Conservation (phyloP, 2,113 vertebrate species). For the Sminthopsis crassicaudata region DNA sequence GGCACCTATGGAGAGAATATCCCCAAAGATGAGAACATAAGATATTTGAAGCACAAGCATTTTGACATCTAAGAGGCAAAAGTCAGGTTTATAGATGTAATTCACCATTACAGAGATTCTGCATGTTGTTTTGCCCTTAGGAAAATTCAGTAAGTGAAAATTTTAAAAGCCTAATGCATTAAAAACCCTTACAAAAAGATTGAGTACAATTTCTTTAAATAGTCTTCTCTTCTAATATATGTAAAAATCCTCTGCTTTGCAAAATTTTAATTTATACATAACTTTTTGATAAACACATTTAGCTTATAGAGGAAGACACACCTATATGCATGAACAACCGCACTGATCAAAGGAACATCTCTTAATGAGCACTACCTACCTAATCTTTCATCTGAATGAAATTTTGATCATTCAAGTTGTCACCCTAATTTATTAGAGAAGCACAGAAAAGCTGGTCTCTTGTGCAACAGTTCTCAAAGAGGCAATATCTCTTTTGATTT, state of each 20-base stretch:
- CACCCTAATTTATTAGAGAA: neutral
- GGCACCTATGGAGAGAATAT: neutral
- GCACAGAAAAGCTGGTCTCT: neutral
- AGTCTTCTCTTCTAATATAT: neutral
- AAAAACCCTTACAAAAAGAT: neutral
- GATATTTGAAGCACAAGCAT: neutral
- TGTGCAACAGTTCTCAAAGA: conserved; percentile 5
- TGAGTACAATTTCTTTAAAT: neutral
- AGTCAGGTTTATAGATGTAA: neutral
- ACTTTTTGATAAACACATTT: conserved; percentile 2
- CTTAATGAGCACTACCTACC: conserved; percentile 30
- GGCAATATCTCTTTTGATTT: neutral
- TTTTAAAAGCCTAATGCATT: neutral
- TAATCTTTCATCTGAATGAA: conserved; percentile 13
- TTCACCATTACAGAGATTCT: neutral
- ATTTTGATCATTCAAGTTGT: conserved; percentile 12
- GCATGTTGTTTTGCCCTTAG: neutral
- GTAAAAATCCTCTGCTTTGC: conserved; percentile 15
- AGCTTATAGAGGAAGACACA: neutral
- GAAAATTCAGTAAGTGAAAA: neutral
- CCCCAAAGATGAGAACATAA: neutral
- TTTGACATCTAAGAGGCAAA: neutral
- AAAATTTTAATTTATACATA: conserved; percentile 26
- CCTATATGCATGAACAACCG: neutral
- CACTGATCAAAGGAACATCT: neutral